Base-by-base conservation (phyloP, 2,113 vertebrate genomes). In the Trogon surrucura region DNA sequence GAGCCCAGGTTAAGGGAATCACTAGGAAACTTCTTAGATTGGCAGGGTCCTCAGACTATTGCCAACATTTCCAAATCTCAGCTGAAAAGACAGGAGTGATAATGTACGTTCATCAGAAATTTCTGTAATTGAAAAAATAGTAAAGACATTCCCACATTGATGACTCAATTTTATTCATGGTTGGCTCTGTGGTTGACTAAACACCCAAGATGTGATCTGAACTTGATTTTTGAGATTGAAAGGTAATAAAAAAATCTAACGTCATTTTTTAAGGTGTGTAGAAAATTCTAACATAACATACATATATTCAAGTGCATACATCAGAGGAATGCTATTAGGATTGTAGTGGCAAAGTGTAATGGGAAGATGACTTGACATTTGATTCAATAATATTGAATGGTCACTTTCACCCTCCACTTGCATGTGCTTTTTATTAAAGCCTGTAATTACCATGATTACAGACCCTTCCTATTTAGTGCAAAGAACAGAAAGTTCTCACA, bases 361-460 rank as follows among this genome's bases (percentile, higher is more conserved):
- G 30, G 47, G 29, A 87, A 54, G 10, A 60, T 57, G 45, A 73
- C 23, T 61, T 69, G 13, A 72, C 16, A 32, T 72, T 80, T 60
- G 22, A 79, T 69, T 80, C 53, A 56, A 12, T 45, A 65, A 34
- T 56, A 80, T 13, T 88, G 53, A 90, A 80, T 51, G 72, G 6
- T 36, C 26, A 26, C 67, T 57, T 81, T 34, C 4, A 4, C 29
- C 5, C 16, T 60, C 29, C 50, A 53, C 74, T 65, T 77, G 41
- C 62, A 77, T n/a, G 50, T 83, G 80, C 41, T 96, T 93, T 88
- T 82, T 51, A 11, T 88, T 95, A 91, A 88, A 90, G 38, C 10
- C 29, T 77, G 29, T 48, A 88, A 91, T 96, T 95, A 65, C 14
- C 12, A 32, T 77, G 53, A 85, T 93, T 92, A 44, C 22, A 80